Percentiles rank a stretch among this genome's conserved stretches.
Conservation (phyloP, 1,140 invertebrate species). For the Babylonia areolata region DNA sequence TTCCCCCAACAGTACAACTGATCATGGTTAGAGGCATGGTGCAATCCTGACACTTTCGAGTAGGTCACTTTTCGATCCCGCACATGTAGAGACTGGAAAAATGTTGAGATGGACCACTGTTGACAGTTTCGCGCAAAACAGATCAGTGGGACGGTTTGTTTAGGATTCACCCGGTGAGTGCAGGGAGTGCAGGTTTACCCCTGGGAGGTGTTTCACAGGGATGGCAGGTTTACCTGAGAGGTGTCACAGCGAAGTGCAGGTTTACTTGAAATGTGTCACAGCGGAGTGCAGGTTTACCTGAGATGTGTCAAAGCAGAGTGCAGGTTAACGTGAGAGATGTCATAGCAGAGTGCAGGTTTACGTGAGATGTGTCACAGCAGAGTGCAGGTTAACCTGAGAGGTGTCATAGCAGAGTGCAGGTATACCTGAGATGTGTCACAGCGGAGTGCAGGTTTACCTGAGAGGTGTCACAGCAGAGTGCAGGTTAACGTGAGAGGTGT, state of each 20-base stretch:
- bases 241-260: background rate
- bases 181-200: background rate
- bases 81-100: too few species aligned
- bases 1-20: too few species aligned
- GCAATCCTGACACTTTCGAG: too few species aligned
- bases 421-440: slow-evolving; percentile 72
- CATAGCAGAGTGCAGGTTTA: slow-evolving; percentile 39
- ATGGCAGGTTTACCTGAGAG: background rate
- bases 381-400: slow-evolving; percentile 60
- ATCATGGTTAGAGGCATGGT: too few species aligned
- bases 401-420: slow-evolving; percentile 62
- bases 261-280: background rate
- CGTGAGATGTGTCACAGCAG: slow-evolving; percentile 75
- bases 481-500: slow-evolving; percentile 69
- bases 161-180: too few species aligned
- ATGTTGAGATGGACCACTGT: too few species aligned
- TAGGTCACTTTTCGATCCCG: too few species aligned
- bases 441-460: slow-evolving; percentile 53
- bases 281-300: background rate
- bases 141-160: too few species aligned
- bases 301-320: background rate
- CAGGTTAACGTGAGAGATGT: too few species aligned
- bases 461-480: slow-evolving; percentile 73
- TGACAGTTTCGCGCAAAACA: too few species aligned
- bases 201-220: background rate